These are phyloP conservation scores for Rhagonycha fulva DNA, from an alignment of 2,888 invertebrate genomes.

Conservation along the genomic window DNA sequence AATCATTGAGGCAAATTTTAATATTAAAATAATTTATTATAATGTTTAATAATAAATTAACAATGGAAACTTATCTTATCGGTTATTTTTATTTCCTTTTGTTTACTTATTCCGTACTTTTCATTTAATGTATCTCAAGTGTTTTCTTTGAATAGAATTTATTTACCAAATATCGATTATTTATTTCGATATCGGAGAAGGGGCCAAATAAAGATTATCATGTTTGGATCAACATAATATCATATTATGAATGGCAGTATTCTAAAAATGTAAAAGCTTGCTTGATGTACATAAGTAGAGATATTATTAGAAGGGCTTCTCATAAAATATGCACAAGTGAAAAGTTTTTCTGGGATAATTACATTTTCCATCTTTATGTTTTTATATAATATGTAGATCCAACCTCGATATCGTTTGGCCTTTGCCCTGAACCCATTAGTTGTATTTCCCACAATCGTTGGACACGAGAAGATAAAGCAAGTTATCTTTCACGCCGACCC, in stretches of 20 bases:
- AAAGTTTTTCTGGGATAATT: too few relatives aligned
- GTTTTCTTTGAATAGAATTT: neutral
- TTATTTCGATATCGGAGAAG: neutral
- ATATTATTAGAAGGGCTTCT: neutral
- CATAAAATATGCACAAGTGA: neutral
- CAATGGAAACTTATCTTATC: neutral
- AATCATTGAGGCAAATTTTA: too few relatives aligned
- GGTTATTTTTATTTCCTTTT: neutral
- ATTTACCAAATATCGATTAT: neutral
- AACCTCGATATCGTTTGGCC: neutral
- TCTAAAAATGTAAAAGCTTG: neutral
- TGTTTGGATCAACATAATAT: neutral
- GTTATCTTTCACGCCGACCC: neutral
- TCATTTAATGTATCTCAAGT: neutral
- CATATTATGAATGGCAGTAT: neutral
- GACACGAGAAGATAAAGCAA: neutral
- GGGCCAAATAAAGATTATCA: neutral
- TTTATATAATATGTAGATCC: neutral
- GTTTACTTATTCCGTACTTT: neutral
- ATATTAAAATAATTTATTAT: too few relatives aligned
- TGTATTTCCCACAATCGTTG: neutral
- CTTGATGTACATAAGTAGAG: neutral
- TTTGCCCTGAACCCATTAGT: neutral
- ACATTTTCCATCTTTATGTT: neutral
- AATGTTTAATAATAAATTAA: neutral